Percentiles rank a stretch among this genome's conserved stretches.
Evolutionary conservation across 2,888 invertebrate genomes (phyloP).

Genomic region (Lordiphosa andalusiaca): DNA sequence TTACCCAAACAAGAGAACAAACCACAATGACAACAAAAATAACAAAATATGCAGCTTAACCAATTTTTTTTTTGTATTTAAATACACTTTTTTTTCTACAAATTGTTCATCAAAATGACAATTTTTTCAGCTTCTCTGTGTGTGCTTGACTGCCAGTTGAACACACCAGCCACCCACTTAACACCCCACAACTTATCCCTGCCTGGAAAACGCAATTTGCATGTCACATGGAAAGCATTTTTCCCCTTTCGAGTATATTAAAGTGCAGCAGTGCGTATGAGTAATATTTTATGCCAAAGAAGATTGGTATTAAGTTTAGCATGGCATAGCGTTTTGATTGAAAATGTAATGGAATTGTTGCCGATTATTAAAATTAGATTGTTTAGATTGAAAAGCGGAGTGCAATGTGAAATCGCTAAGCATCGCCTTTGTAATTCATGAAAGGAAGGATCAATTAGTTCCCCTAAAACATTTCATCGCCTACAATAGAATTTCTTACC

Average conservation of each 20-base stretch:
- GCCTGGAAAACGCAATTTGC: constrained; percentile 11
- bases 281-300: constrained; percentile 36
- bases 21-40: constrained; percentile 1
- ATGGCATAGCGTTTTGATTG: background rate
- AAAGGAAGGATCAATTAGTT: background rate
- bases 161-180: background rate
- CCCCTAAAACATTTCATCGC: too few relatives aligned
- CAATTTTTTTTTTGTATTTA: constrained; percentile 9
- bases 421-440: too few relatives aligned
- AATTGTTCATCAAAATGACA: constrained; percentile 23
- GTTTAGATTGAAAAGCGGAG: too few relatives aligned
- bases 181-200: constrained; percentile 5
- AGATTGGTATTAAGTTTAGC: constrained; percentile 17
- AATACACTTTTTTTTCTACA: constrained; percentile 6
- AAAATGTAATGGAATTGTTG: background rate
- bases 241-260: constrained; percentile 30
- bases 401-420: too few relatives aligned
- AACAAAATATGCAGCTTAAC: constrained; percentile 18
- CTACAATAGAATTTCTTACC: too few relatives aligned
- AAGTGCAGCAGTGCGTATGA: constrained; percentile 54
- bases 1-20: constrained; percentile 17
- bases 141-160: constrained; percentile 20
- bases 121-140: constrained; percentile 5
- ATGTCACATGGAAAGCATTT: constrained; percentile 11
- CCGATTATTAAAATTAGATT: too few relatives aligned